Percentiles rank a stretch among this genome's conserved stretches.
Conservation (phyloP, 2,797 vertebrate genomes). For the Gallinago stenura region DNA sequence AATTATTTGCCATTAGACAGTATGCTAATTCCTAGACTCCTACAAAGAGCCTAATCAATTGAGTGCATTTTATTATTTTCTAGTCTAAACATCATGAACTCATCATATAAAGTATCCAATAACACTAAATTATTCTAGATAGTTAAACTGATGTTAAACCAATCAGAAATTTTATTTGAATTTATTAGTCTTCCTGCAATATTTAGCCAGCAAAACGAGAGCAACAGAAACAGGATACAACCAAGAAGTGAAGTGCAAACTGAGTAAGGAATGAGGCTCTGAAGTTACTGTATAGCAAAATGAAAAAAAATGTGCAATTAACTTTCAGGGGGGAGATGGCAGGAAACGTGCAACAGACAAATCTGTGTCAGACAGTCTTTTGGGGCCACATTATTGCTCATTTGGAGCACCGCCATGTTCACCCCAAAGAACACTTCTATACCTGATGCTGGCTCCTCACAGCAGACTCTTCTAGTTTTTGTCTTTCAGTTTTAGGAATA, state of each 20-base stretch:
- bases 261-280: conserved; percentile 13
- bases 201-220: conserved; percentile 70
- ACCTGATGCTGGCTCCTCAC: not conserved
- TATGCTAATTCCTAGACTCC: conserved; percentile 77
- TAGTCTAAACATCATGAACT: conserved; percentile 76
- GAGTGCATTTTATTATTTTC: conserved; percentile 80
- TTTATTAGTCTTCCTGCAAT: conserved; percentile 71
- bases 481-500: not conserved
- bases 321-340: not conserved
- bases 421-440: not conserved
- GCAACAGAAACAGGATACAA: conserved; percentile 63
- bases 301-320: not conserved
- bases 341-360: not conserved
- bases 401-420: not conserved
- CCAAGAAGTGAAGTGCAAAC: not conserved
- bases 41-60: conserved; percentile 81
- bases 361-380: not conserved
- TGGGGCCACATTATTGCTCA: not conserved
- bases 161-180: conserved; percentile 77
- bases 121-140: conserved; percentile 77
- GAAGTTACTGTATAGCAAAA: not conserved
- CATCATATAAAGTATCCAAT: conserved; percentile 72
- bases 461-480: not conserved
- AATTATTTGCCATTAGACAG: conserved; percentile 77
- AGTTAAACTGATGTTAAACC: conserved; percentile 75